Conservation (phyloP, 2,797 vertebrate species). For the Huso huso region DNA sequence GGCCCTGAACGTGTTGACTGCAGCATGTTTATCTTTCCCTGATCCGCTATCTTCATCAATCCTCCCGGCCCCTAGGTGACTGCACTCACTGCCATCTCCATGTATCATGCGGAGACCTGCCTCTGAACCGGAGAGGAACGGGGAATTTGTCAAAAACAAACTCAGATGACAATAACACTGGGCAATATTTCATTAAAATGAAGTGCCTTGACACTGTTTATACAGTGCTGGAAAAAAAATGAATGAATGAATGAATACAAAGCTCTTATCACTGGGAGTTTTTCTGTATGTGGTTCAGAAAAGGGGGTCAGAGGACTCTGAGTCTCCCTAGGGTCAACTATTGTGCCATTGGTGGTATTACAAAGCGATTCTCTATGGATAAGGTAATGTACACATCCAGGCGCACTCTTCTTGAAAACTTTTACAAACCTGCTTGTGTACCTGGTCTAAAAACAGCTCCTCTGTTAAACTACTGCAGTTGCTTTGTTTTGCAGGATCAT, state of each 20-base stretch:
- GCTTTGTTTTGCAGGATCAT: too few relatives aligned
- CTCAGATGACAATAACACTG: conserved; percentile 75
- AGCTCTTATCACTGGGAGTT: conserved; percentile 55
- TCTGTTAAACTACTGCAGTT: too few relatives aligned
- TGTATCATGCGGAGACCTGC: conserved; percentile 70
- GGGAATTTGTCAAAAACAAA: conserved; percentile 78
- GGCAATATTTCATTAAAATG: conserved; percentile 91
- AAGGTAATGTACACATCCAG: conserved; percentile 2
- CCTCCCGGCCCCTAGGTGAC: conserved; percentile 68
- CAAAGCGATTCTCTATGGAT: conserved; percentile 13
- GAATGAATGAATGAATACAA: conserved; percentile 38
- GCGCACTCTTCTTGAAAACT: too few relatives aligned
- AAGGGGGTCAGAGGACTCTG: conserved; percentile 47
- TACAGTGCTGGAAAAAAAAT: conserved; percentile 54
- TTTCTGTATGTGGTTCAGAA: conserved; percentile 39
- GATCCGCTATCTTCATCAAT: conserved; percentile 80
- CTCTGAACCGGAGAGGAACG: conserved; percentile 56
- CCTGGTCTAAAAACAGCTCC: too few relatives aligned
- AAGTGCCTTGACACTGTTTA: conserved; percentile 82
- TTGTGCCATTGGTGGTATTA: conserved; percentile 32
- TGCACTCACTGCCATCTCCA: conserved; percentile 60
- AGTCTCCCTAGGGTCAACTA: conserved; percentile 51
- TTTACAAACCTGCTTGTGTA: too few relatives aligned
- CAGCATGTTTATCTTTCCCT: conserved; percentile 73
- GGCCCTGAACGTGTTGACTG: conserved; percentile 43